A percentile compares a stretch with the other conserved stretches of the same genome.
These are phyloP conservation scores for Temnopleurus reevesii DNA, from an alignment of 53 echinoderm and acorn worm species.

Conservation along the genomic window DNA sequence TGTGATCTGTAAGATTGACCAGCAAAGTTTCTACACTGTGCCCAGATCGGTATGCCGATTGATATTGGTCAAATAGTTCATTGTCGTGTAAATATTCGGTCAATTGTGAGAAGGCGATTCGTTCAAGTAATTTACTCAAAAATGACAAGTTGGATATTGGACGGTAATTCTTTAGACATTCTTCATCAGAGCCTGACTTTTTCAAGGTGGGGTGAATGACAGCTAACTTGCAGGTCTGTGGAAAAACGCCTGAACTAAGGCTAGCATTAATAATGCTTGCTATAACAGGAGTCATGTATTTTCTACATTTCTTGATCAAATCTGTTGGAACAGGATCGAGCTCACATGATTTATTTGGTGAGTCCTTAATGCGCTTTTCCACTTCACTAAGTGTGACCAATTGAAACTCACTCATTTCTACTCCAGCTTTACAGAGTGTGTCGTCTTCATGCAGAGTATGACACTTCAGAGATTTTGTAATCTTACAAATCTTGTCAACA, in stretches of 20 bases:
- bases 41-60: background rate
- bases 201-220: constrained; percentile 51
- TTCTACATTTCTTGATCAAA: constrained; percentile 16
- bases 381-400: background rate
- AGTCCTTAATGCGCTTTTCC: background rate
- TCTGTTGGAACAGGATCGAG: background rate
- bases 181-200: constrained; percentile 33
- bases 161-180: constrained; percentile 50
- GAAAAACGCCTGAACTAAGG: no score
- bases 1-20: background rate
- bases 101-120: background rate
- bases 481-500: background rate
- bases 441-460: background rate
- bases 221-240: constrained; percentile 48
- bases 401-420: background rate
- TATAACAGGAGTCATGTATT: no score
- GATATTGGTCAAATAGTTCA: background rate
- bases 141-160: background rate
- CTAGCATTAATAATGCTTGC: no score
- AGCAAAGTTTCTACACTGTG: background rate
- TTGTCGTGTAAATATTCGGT: background rate
- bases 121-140: background rate
- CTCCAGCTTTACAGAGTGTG: background rate
- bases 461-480: background rate
- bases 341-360: background rate